phyloP scores from a whole-genome alignment of 2,797 vertebrate species.

The Tokudaia tokunoshimensis region DNA sequence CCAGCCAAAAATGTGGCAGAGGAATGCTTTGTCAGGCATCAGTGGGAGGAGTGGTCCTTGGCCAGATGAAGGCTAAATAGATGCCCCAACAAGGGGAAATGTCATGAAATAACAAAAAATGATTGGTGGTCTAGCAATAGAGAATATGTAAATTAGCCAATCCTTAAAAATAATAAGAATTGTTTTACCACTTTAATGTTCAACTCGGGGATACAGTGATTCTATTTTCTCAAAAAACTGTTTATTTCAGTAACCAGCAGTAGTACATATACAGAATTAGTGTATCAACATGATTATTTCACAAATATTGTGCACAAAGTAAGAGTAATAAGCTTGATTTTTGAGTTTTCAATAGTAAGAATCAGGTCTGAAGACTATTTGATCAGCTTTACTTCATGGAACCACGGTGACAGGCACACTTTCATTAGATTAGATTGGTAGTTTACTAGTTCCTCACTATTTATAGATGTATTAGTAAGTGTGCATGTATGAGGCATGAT shows the following conservation, averaged over 20 bases:
- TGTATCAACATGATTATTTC: background rate
- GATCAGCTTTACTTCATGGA: conserved; percentile 2
- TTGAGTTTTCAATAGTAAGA: background rate
- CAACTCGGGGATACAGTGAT: background rate
- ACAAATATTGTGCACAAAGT: background rate
- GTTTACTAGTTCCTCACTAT: conserved; percentile 1
- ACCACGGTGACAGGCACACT: background rate
- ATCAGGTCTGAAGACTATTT: background rate
- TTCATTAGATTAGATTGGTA: background rate
- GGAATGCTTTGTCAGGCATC: too few species aligned
- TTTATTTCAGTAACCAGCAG: background rate
- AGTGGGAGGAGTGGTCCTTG: too few species aligned
- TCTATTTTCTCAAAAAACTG: background rate
- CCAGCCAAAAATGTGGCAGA: too few species aligned
- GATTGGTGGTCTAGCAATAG: background rate
- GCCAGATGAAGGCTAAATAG: too few species aligned
- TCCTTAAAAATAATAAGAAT: background rate
- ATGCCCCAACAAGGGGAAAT: too few species aligned
- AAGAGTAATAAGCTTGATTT: background rate
- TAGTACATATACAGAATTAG: background rate
- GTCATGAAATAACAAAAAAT: background rate
- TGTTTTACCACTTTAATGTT: background rate
- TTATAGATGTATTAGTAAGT: background rate
- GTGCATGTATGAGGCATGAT: conserved; percentile 15
- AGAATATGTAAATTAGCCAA: background rate